Evolutionary conservation across 2,797 vertebrate species (phyloP).

Genomic region (Tenualosa thibaudeaui): DNA sequence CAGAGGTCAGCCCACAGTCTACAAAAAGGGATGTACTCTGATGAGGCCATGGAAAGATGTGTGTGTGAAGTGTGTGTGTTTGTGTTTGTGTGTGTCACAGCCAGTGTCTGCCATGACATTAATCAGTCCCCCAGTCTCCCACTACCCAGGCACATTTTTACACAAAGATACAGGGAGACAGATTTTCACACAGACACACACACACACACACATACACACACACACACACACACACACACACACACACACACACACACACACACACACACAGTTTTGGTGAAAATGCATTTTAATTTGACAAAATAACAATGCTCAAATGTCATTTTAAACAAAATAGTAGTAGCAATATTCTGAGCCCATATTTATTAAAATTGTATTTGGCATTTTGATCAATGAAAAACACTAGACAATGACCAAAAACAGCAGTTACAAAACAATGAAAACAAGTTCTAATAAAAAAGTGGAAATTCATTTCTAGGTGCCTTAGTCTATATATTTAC

Average conservation of each 20-base stretch:
- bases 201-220: not conserved
- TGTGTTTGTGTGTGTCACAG: not conserved
- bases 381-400: not conserved
- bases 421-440: conserved; percentile 29
- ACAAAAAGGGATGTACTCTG: not conserved
- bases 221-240: not conserved
- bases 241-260: not conserved
- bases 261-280: not conserved
- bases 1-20: not conserved
- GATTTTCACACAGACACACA: not conserved
- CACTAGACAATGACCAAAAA: not conserved
- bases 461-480: conserved; percentile 31
- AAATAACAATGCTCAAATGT: not conserved
- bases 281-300: not conserved
- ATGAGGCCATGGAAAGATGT: not conserved
- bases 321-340: not conserved
- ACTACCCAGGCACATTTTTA: not conserved
- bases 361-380: not conserved
- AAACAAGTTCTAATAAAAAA: conserved; percentile 24
- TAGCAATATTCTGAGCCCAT: not conserved
- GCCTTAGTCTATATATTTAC: conserved; percentile 45
- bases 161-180: not conserved
- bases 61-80: not conserved
- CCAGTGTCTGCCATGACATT: not conserved
- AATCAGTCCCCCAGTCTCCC: not conserved